These are phyloP conservation scores for Corythornis madagascariensis DNA, from an alignment of 2,113 vertebrate species.

Conservation along the genomic window DNA sequence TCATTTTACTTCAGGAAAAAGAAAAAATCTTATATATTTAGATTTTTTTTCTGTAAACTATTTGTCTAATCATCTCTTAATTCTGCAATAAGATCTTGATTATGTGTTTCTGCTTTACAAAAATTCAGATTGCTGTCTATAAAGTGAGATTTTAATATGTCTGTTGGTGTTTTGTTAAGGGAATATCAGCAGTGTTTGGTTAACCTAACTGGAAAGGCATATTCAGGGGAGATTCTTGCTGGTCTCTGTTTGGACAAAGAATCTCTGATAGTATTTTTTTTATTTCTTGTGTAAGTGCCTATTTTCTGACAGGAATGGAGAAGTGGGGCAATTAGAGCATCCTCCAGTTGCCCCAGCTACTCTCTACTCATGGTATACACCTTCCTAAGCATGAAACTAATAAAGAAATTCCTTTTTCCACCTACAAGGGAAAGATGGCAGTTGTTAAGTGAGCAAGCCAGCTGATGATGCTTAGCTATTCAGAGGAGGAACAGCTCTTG, in stretches of 20 bases:
- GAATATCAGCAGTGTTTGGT: background rate
- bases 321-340: background rate
- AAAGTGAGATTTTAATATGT: background rate
- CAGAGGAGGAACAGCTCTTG: background rate
- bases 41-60: background rate
- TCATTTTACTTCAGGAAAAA: background rate
- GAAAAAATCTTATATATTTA: background rate
- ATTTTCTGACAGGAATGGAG: background rate
- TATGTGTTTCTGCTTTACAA: background rate
- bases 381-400: background rate
- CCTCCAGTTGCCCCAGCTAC: background rate
- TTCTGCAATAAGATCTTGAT: background rate
- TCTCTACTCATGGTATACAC: background rate
- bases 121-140: background rate
- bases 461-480: background rate
- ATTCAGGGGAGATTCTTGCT: background rate
- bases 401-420: background rate
- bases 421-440: background rate
- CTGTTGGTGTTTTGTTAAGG: background rate
- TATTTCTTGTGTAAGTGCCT: fast-evolving
- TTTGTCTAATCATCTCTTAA: background rate
- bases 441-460: background rate
- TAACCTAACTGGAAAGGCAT: background rate
- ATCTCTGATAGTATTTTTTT: background rate
- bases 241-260: background rate